phyloP scores from a whole-genome alignment of 2,113 vertebrate genomes.

The Bombycilla garrulus region DNA sequence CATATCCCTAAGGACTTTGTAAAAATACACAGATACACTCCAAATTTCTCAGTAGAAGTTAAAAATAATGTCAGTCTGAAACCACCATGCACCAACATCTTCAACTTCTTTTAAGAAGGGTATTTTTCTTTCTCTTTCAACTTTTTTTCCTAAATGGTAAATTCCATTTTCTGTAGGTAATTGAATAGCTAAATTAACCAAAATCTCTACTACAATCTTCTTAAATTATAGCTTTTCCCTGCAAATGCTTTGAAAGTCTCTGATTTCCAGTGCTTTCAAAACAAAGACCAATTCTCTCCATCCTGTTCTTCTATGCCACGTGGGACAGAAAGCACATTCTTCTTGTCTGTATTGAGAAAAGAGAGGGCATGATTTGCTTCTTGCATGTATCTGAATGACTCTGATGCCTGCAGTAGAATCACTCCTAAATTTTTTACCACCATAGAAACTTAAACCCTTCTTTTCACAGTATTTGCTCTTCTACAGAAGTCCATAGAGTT shows the following conservation, averaged over 20 bases:
- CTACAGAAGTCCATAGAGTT: background rate
- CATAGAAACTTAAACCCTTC: background rate
- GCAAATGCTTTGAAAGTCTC: conserved; percentile 27
- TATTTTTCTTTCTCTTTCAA: background rate
- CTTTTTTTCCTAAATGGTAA: background rate
- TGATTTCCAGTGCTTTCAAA: conserved; percentile 16
- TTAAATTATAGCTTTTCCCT: conserved; percentile 19
- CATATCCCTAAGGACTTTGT: background rate
- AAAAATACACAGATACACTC: background rate
- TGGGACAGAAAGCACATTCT: background rate
- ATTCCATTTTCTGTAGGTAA: conserved; percentile 28
- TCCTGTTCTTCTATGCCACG: background rate
- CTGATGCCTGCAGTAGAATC: background rate
- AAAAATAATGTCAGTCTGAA: conserved; percentile 19
- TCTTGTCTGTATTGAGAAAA: background rate
- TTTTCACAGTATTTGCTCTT: background rate
- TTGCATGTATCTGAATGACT: background rate
- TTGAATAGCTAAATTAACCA: background rate
- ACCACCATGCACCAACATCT: background rate
- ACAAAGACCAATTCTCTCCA: background rate
- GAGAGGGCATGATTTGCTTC: background rate
- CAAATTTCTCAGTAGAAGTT: background rate
- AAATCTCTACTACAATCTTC: conserved; percentile 24
- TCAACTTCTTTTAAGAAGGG: background rate
- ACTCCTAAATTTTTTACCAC: background rate